Conservation (phyloP, 1,140 invertebrate species). For the Centruroides sculpturatus region DNA sequence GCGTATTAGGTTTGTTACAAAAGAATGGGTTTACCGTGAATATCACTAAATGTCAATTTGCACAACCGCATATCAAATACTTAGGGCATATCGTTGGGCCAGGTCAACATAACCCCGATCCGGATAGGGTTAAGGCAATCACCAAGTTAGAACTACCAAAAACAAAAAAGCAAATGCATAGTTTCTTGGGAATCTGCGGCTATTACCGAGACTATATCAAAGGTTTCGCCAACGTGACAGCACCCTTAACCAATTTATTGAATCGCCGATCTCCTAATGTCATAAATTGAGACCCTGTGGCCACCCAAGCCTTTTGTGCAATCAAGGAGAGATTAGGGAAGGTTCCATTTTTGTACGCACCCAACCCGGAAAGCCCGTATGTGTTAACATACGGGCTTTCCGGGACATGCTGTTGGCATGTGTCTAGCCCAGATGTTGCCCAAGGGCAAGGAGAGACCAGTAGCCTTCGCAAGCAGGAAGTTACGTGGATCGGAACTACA, state of each 20-base stretch:
- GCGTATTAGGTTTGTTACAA: constrained; percentile 1
- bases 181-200: constrained; percentile 7
- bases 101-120: neutral
- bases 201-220: constrained; percentile 17
- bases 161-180: neutral
- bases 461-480: neutral
- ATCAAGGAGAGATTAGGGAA: neutral
- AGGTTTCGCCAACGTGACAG: constrained; percentile 22
- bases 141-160: constrained; percentile 3
- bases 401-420: neutral
- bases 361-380: neutral
- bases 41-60: constrained; percentile 11
- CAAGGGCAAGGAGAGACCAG: neutral
- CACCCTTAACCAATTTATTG: constrained; percentile 21
- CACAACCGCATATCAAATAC: constrained; percentile 3
- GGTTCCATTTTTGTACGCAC: neutral
- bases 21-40: constrained; percentile 1
- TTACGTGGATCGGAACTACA: neutral
- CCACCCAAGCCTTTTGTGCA: constrained; percentile 7
- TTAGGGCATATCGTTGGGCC: constrained; percentile 10
- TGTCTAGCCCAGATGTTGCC: neutral
- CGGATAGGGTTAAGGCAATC: constrained; percentile 7
- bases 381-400: too few species aligned
- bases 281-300: too few species aligned
- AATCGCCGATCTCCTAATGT: too few species aligned